Evolutionary conservation across 2,113 vertebrate genomes (phyloP), one percentile per base, ranked within the genome.

Genomic region (Ginglymostoma cirratum): DNA sequence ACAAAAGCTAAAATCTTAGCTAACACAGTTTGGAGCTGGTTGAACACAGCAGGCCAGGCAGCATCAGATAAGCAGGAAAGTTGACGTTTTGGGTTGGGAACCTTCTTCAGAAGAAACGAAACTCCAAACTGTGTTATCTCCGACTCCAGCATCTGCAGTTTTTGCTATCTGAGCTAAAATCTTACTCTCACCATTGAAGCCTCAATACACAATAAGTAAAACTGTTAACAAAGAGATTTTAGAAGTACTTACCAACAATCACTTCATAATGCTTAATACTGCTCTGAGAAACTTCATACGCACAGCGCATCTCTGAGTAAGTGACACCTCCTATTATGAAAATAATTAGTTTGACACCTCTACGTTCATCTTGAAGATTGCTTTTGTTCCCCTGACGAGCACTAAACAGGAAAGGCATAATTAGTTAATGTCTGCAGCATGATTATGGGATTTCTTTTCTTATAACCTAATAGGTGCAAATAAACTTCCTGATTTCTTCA

Each of bases 241-340:
- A 94, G 48, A 94, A 67, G 27, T 65, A 80, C 98, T 98, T 96
- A 99, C 99, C 99, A 97, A 99, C 98, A 96, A 99, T 96, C 97
- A 99, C 98, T 95, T 99, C 98, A 72, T 98, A 99, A 97, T 98
- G 98, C 96, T 98, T 99, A 61, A 12, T 2, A 96, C 98, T 97
- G 14, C 98, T 97, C 96, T 98, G 97, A 8, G 98, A 98, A 96
- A 99, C 98, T 96, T 99, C 98, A 19, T 99, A 99, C 86, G 99
- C 99, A 65, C 97, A 98, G 92, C 99, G 99, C 98, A 98, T 99
- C 97, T 99, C 99, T 0, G 99, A 99, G 96, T 97, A 97, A 0
- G 98, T 97, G 96, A 99, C 97, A 0, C 99, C 99, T n/a, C 99
- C 99, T 0, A 99, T 98, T 52, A 99, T 96, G 96, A 99, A 99